These are phyloP conservation scores for Megaceryle maxima DNA, from an alignment of 2,113 vertebrate genomes.

Conservation along the genomic window DNA sequence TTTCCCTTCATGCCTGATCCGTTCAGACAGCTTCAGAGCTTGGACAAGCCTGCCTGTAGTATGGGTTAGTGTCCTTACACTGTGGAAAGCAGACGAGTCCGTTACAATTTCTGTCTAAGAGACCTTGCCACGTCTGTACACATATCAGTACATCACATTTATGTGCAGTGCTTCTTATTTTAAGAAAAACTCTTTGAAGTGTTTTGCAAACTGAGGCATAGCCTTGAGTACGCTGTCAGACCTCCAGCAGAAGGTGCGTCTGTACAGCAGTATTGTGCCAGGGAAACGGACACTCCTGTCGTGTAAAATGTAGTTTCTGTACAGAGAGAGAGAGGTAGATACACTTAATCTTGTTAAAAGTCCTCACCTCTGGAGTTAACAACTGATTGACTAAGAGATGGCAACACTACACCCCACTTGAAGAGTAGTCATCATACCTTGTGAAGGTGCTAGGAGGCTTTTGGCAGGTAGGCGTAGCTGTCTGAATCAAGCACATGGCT, in stretches of 20 bases:
- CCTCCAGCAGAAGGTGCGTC: not conserved
- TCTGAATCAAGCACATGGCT: not conserved
- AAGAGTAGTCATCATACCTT: not conserved
- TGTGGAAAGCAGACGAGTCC: not conserved
- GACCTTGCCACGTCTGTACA: not conserved
- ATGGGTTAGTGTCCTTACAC: not conserved
- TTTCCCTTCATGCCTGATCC: not conserved
- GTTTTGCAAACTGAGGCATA: not conserved
- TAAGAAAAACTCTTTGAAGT: not conserved
- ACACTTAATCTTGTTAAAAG: not conserved
- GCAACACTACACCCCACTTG: not conserved
- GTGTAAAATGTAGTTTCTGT: not conserved
- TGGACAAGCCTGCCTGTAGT: not conserved
- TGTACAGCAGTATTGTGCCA: fast-evolving
- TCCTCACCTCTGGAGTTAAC: not conserved
- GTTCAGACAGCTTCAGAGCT: not conserved
- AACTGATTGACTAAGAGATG: not conserved
- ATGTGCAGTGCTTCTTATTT: not conserved
- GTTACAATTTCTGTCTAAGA: not conserved
- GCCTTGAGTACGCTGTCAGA: not conserved
- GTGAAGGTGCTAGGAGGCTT: not conserved
- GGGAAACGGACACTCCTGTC: not conserved
- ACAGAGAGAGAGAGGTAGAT: not conserved
- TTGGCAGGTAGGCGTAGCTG: not conserved
- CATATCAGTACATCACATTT: not conserved